phyloP scores from a whole-genome alignment of 2,113 vertebrate genomes.

The Forbesichthys papilliferus region DNA sequence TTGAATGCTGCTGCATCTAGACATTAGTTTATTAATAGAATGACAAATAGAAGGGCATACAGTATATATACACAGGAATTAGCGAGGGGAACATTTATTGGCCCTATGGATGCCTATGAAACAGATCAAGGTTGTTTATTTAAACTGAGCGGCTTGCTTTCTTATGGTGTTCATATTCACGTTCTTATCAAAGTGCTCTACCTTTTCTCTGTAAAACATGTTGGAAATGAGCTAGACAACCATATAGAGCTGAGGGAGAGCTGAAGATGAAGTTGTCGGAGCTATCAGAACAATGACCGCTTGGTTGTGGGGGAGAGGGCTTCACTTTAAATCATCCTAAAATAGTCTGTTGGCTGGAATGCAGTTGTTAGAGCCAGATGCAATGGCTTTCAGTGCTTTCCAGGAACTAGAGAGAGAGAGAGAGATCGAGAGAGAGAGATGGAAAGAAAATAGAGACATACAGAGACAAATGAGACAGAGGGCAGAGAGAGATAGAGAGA shows the following conservation, averaged over 20 bases:
- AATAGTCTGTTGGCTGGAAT: constrained; percentile 70
- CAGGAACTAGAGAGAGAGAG: not conserved
- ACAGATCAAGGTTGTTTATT: too few relatives aligned
- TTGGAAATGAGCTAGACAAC: too few relatives aligned
- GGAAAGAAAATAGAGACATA: not conserved
- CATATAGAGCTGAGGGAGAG: constrained; percentile 5
- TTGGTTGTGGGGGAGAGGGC: not conserved
- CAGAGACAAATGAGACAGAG: not conserved
- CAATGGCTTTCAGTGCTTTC: constrained; percentile 38
- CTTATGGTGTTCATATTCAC: too few relatives aligned
- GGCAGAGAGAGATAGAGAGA: not conserved
- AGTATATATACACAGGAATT: too few relatives aligned
- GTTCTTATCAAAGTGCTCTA: too few relatives aligned
- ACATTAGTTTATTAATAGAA: too few relatives aligned
- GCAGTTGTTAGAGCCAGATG: constrained; percentile 48
- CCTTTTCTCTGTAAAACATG: too few relatives aligned
- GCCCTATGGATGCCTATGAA: too few relatives aligned
- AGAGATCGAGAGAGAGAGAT: not conserved
- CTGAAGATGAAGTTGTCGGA: constrained; percentile 45
- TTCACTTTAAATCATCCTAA: constrained; percentile 48
- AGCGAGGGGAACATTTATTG: too few relatives aligned
- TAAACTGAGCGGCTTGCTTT: too few relatives aligned
- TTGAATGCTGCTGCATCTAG: too few relatives aligned
- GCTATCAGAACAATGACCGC: constrained; percentile 53
- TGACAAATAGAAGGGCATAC: too few relatives aligned